phyloP scores from a whole-genome alignment of 2,888 invertebrate genomes.

The Polymixis lichenea region DNA sequence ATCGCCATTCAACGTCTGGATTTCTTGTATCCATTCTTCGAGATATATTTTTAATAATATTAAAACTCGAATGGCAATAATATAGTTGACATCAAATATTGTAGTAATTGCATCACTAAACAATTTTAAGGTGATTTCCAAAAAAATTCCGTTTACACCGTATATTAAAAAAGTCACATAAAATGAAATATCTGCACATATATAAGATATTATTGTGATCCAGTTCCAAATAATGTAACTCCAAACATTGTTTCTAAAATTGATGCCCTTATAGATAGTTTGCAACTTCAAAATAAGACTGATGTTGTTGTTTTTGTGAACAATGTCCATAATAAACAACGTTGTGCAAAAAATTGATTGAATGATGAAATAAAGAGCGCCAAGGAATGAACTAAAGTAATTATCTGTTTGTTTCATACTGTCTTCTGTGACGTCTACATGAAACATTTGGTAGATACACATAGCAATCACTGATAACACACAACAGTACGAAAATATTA shows the following conservation, averaged over 20 bases:
- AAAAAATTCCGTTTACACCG: neutral
- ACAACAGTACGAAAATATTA: neutral
- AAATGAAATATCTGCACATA: neutral
- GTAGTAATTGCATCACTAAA: neutral
- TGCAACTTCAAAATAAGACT: conserved; percentile 50
- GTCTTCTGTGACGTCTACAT: neutral
- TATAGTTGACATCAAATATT: conserved; percentile 16
- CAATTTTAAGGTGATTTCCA: neutral
- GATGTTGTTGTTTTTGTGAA: conserved; percentile 23
- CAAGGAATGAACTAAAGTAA: neutral
- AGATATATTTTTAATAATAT: conserved; percentile 23
- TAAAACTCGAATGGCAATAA: conserved; percentile 9
- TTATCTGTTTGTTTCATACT: neutral
- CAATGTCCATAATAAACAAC: conserved; percentile 22
- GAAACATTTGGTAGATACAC: neutral
- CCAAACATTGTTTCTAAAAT: conserved; percentile 8
- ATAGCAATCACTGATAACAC: neutral
- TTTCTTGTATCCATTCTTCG: conserved; percentile 15
- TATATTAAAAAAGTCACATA: neutral
- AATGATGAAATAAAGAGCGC: neutral
- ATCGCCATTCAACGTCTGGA: neutral
- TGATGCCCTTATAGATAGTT: conserved; percentile 33
- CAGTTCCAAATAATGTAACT: conserved; percentile 49
- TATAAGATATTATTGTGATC: conserved; percentile 14
- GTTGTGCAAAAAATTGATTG: conserved; percentile 5